Conservation (phyloP, 2,113 vertebrate genomes). For the Indicator maculatus region DNA sequence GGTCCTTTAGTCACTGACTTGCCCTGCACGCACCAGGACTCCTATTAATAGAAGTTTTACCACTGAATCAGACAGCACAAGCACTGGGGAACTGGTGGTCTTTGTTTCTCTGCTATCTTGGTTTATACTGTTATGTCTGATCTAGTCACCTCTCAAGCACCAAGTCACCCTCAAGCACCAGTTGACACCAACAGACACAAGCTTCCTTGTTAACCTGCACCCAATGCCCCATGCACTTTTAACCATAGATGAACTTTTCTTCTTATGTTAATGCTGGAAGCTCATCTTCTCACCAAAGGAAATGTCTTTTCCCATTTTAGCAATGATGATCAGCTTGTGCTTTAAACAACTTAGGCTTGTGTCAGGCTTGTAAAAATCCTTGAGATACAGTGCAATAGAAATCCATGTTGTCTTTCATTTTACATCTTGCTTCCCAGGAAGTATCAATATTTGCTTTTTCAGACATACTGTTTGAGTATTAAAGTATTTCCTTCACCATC, state of each 20-base stretch:
- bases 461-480: background rate
- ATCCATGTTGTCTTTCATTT: constrained; percentile 27
- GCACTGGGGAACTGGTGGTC: background rate
- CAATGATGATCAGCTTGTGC: background rate
- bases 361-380: constrained; percentile 7
- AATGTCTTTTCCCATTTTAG: background rate
- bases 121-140: background rate
- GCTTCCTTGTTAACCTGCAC: background rate
- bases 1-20: background rate
- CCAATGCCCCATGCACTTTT: background rate
- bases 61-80: background rate
- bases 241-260: background rate
- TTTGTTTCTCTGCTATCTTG: background rate
- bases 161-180: background rate
- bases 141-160: background rate
- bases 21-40: background rate
- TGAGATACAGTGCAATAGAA: background rate
- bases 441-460: constrained; percentile 55
- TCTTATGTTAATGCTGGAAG: background rate
- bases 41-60: background rate
- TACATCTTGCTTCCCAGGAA: background rate
- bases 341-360: background rate
- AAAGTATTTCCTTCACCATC: constrained; percentile 38
- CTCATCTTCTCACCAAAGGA: background rate
- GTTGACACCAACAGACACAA: background rate